Evolutionary conservation across 30 jellyfish, hydroid and myxozoan species (phyloP).

Genomic region (Pelagia noctiluca): DNA sequence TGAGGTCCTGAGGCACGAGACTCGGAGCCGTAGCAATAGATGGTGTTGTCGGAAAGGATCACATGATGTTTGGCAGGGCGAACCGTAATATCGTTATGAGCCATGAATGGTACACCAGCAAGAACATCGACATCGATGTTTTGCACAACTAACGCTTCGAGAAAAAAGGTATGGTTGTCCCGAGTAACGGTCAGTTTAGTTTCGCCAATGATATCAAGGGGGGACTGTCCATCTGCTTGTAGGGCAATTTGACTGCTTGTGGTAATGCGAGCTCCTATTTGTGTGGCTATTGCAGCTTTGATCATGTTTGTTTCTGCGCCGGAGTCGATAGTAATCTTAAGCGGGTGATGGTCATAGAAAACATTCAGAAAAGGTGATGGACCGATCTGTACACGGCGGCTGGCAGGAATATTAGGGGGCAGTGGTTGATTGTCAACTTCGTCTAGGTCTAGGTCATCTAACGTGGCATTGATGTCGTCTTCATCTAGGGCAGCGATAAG

Average conservation of each 20-base stretch:
- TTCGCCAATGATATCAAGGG: constrained; percentile 3
- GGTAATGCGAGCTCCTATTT: constrained; percentile 1
- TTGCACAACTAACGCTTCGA: constrained; percentile 9
- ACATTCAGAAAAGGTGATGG: constrained; percentile 24
- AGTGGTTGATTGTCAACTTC: neutral
- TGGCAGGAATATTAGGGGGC: neutral
- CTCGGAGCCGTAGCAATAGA: neutral
- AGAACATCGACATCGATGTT: constrained; percentile 13
- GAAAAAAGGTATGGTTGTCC: neutral
- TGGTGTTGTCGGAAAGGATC: neutral
- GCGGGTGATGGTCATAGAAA: constrained; percentile 15
- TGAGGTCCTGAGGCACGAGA: neutral
- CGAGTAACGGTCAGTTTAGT: neutral
- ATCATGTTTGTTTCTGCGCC: constrained; percentile 33
- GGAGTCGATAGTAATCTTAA: neutral
- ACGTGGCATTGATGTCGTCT: neutral
- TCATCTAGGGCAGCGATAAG: neutral
- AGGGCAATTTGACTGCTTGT: neutral
- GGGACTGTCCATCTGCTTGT: constrained; percentile 1
- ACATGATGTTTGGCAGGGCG: constrained; percentile 7
- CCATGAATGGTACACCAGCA: constrained; percentile 25
- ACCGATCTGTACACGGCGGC: constrained; percentile 12
- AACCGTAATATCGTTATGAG: neutral
- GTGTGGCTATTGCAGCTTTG: constrained; percentile 2
- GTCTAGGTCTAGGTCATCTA: neutral